Base-by-base conservation (phyloP, 1,140 invertebrate genomes). In the Lamellibrachia luymesi region DNA sequence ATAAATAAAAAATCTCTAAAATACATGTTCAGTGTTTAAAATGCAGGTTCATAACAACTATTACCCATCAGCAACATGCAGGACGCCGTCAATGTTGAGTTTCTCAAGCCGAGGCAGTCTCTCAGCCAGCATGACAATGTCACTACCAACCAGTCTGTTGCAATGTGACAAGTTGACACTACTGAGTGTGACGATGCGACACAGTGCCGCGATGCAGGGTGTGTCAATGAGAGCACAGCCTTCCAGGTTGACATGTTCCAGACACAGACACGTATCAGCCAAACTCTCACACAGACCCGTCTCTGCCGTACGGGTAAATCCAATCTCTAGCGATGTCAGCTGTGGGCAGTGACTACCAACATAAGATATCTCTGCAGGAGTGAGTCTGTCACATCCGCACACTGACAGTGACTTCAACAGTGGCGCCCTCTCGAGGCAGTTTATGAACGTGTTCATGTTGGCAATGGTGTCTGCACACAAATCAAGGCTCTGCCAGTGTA, bases 111-210 rank as follows among this genome's bases (percentile, higher is more conserved):
- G 90, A 13, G 90, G 49, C 2, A 91, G 90, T 17, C 50, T 91
- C 50, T 91, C 49, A 4, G 49, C 50, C 10, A 91, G 50, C 25
- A 27, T 50, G 22, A 91, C 50, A 49, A 91, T 51, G 50, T 91
- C 38, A 22, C 50, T 27, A n/a, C 50, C 90, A n/a, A 13, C n/a
- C 49, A 91, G 50, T 51, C 38, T 51, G 50, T 91, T 91, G 50
- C 90, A 91, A n/a, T 91, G 90, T 10, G 90, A 91, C 90, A 91
- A 91, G 50, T 91, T 91, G 49, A 91, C 49, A 50, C 49, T 50
- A 8, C 10, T 91, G 7, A 91, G 90, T 10, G 38, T 91, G 38
- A 4, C 10, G 49, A 91, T 49, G 13, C 50, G 38, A 91, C 90
- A 91, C 27, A 91, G 90, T 10, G 49, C 50, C 38, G 90, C 25